These are phyloP conservation scores for Adelges cooleyi DNA, from an alignment of 1,140 invertebrate genomes.

Conservation along the genomic window DNA sequence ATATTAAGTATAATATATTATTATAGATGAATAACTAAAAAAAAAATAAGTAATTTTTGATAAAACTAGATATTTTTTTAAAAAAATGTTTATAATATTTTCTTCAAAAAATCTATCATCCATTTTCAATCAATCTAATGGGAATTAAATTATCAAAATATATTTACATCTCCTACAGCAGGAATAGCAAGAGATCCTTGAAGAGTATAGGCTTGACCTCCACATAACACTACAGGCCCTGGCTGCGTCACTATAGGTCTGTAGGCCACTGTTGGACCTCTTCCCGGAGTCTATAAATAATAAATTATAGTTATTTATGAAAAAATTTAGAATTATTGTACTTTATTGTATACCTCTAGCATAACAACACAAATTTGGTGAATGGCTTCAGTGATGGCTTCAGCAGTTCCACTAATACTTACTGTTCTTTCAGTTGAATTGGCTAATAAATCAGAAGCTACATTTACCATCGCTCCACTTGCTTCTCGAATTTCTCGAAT, in stretches of 20 bases:
- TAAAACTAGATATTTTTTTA: no score
- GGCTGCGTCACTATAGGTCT: conserved; percentile 75
- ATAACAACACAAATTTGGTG: conserved; percentile 53
- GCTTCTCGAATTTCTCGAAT: conserved; percentile 42
- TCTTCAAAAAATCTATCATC: no score
- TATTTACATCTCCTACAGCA: conserved; percentile 65
- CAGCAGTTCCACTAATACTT: conserved; percentile 51
- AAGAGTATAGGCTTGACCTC: conserved; percentile 91
- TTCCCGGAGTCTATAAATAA: conserved; percentile 44
- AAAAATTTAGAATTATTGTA: no score
- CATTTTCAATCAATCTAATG: no score
- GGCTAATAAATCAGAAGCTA: conserved; percentile 58
- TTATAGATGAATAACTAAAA: no score
- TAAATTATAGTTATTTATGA: neutral
- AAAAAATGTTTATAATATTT: no score
- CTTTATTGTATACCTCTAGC: conserved; percentile 44
- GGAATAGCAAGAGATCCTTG: conserved; percentile 92
- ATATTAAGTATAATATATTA: no score
- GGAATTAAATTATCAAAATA: no score
- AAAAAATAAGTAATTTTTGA: no score
- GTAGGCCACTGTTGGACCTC: conserved; percentile 55
- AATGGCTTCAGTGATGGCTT: conserved; percentile 53
- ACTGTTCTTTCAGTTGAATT: conserved; percentile 57
- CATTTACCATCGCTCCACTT: conserved; percentile 46
- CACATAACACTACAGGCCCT: conserved; percentile 85